phyloP scores from a whole-genome alignment of 2,888 invertebrate genomes.

The Trissolcus brochymenae region DNA sequence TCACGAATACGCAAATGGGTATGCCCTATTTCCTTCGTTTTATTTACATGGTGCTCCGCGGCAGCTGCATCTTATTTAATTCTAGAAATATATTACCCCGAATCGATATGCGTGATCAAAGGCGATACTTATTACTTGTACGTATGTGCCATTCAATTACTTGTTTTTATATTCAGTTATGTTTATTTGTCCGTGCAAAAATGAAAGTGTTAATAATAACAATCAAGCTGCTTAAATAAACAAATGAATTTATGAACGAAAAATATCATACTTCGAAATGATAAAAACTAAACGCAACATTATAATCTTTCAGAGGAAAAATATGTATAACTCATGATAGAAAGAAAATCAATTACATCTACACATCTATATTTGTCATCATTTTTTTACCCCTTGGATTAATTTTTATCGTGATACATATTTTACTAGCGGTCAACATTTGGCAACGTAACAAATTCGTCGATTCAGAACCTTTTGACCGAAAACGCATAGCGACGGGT shows the following conservation, averaged over 20 bases:
- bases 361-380: conserved; percentile 60
- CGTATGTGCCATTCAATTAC: conserved; percentile 35
- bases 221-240: too few species aligned
- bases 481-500: too few species aligned
- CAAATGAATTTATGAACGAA: too few species aligned
- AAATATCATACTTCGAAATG: too few species aligned
- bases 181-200: conserved; percentile 1
- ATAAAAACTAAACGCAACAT: too few species aligned
- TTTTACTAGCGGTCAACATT: conserved; percentile 63
- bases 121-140: conserved; percentile 61
- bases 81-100: conserved; percentile 60
- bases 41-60: conserved; percentile 61
- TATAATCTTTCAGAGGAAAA: conserved; percentile 51
- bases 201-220: too few species aligned
- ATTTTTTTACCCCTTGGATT: conserved; percentile 64
- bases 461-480: conserved; percentile 42
- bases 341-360: conserved; percentile 55
- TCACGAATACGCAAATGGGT: conserved; percentile 58
- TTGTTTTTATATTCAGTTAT: not conserved
- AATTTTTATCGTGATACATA: conserved; percentile 63
- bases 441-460: conserved; percentile 59
- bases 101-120: conserved; percentile 59
- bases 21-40: conserved; percentile 57
- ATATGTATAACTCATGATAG: conserved; percentile 60
- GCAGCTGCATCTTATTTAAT: conserved; percentile 63